Conservation (phyloP, 1,140 invertebrate genomes). For the Aphis craccivora region DNA sequence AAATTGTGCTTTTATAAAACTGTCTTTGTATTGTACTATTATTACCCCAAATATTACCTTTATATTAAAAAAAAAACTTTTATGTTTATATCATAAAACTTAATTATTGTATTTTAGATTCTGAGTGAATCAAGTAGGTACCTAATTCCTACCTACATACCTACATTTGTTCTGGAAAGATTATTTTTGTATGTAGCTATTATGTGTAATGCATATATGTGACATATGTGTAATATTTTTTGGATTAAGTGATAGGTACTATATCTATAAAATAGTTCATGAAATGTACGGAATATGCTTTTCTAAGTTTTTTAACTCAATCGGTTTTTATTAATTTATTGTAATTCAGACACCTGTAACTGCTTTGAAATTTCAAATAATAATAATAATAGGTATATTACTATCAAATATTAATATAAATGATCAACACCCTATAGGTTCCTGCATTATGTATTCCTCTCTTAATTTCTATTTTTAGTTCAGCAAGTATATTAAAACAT, state of each 20-base stretch:
- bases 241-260: not conserved
- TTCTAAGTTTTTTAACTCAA: no score
- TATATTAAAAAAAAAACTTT: conserved; percentile 22
- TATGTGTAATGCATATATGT: not conserved
- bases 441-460: no score
- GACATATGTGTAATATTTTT: not conserved
- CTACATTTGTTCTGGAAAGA: not conserved
- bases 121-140: not conserved
- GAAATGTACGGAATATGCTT: not conserved
- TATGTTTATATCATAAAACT: conserved; percentile 15
- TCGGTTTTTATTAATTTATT: not conserved
- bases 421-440: no score
- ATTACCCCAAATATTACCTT: not conserved
- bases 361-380: not conserved
- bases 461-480: not conserved
- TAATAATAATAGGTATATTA: no score
- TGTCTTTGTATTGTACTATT: conserved; percentile 28
- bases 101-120: conserved; percentile 14
- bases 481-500: not conserved
- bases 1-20: conserved; percentile 10
- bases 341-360: not conserved
- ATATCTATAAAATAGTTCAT: not conserved
- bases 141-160: no score
- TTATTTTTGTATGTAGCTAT: not conserved
- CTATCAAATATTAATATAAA: no score